Evolutionary conservation across 2,113 vertebrate genomes (phyloP), one percentile per base, ranked within the genome.

Genomic region (Trinectes maculatus): DNA sequence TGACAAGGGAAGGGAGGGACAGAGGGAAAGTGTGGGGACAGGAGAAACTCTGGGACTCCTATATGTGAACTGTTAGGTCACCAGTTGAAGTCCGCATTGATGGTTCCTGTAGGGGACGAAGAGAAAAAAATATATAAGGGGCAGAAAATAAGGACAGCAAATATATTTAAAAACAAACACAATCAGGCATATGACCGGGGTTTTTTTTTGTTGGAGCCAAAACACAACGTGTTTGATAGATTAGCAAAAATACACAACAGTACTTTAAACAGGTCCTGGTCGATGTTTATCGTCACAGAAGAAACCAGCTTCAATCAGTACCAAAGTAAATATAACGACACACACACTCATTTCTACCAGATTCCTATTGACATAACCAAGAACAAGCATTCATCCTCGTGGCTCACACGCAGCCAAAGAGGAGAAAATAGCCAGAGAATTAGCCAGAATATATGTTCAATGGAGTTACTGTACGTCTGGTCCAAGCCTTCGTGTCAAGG

Each of bases 1-100:
- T 71, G 54, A 70, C 26, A 43, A 73, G 64, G 83, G 65, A 79
- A 83, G 75, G 73, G 43, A 33, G 46, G 49, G 61, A 25, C 7
- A 33, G 36, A 33, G 51, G 64, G 51, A 37, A 47, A 58, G 69
- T 69, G 52, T 67, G 65, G 64, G 65, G 70, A 61, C 53, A 59
- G 55, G 68, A 74, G 55, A 73, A 47, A 60, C 40, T 71, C 8
- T 0, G 13, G 59, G 53, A 53, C 48, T 89, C 72, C 85, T 90
- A 87, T 49, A 26, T 42, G 74, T 13, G 69, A 64, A 48, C 63
- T 11, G 63, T 84, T 76, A 83, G 72, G 74, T 74, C 74, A 53
- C 56, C 60, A 68, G 64, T 69, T 60, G 69, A 72, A 47, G 64
- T 71, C 86, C 79, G 73, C 89, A 88, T 89, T 19, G 73, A 85